Conservation (phyloP, 1,140 invertebrate genomes). For the Drosophila truncata region DNA sequence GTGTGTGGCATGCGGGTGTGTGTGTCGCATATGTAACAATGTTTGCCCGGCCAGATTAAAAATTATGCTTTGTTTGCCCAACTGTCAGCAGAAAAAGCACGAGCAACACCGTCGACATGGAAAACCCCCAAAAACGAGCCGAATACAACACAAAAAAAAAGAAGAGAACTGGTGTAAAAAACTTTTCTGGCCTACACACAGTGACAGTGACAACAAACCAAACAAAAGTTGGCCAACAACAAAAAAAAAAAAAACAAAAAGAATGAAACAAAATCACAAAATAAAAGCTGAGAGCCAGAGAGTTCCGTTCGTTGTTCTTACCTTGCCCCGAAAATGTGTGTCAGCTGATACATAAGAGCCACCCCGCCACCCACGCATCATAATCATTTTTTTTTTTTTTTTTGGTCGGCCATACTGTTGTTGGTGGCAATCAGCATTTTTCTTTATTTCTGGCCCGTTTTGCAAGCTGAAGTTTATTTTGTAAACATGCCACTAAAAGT, state of each 20-base stretch:
- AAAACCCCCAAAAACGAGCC: constrained; percentile 18
- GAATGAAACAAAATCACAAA: constrained; percentile 13
- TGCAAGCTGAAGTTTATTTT: constrained; percentile 82
- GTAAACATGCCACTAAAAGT: constrained; percentile 84
- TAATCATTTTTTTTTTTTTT: constrained; percentile 70
- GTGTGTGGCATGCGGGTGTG: constrained; percentile 16
- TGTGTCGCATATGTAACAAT: constrained; percentile 77
- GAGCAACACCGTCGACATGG: constrained; percentile 46
- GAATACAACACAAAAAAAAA: constrained; percentile 27
- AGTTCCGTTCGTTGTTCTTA: constrained; percentile 53
- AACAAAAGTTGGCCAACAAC: constrained; percentile 72
- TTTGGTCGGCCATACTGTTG: constrained; percentile 38
- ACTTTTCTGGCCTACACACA: constrained; percentile 58
- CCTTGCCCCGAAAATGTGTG: constrained; percentile 74
- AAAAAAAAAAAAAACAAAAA: not conserved
- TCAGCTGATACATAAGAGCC: constrained; percentile 59
- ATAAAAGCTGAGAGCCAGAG: constrained; percentile 16
- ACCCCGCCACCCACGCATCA: constrained; percentile 51
- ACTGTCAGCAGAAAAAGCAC: constrained; percentile 78
- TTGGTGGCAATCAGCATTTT: constrained; percentile 75
- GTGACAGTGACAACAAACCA: constrained; percentile 77
- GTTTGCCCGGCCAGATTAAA: constrained; percentile 81
- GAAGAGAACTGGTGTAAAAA: constrained; percentile 36
- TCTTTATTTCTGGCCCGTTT: constrained; percentile 69
- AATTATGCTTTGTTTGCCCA: constrained; percentile 83